Evolutionary conservation across 2,888 invertebrate genomes (phyloP).

Genomic region (Scrobipalpa atriplicella): DNA sequence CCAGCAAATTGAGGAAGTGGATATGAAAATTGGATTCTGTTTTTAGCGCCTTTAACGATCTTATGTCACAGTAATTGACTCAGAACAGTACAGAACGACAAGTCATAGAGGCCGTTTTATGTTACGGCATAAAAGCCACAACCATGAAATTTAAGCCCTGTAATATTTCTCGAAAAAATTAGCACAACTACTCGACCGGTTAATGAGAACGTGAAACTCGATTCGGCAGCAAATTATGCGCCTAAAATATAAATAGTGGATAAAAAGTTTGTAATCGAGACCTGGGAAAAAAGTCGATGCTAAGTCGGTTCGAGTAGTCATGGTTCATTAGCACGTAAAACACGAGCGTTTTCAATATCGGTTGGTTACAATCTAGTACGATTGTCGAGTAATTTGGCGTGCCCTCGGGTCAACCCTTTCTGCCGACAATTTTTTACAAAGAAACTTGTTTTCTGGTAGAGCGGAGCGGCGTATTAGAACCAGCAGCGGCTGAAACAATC

Average conservation of each 20-base stretch:
- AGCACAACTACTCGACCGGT: slow-evolving; percentile 76
- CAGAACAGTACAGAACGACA: slow-evolving; percentile 47
- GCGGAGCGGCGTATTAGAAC: slow-evolving; percentile 59
- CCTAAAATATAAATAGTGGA: slow-evolving; percentile 68
- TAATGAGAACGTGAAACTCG: slow-evolving; percentile 78
- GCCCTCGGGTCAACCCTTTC: slow-evolving; percentile 48
- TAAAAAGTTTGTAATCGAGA: slow-evolving; percentile 67
- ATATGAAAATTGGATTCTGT: slow-evolving; percentile 31
- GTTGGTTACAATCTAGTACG: slow-evolving; percentile 47
- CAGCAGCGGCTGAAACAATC: slow-evolving; percentile 70
- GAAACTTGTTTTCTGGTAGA: slow-evolving; percentile 64
- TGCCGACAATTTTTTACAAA: slow-evolving; percentile 48
- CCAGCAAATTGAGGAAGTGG: slow-evolving; percentile 13
- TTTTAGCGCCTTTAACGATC: slow-evolving; percentile 51
- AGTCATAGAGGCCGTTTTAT: slow-evolving; percentile 60
- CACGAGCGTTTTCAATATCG: slow-evolving; percentile 66
- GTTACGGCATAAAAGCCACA: slow-evolving; percentile 65
- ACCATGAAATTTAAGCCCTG: slow-evolving; percentile 70
- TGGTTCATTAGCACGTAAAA: slow-evolving; percentile 75
- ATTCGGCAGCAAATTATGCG: slow-evolving; percentile 69
- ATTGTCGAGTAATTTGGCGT: slow-evolving; percentile 45
- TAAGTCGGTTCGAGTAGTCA: slow-evolving; percentile 64
- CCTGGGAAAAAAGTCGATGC: slow-evolving; percentile 62
- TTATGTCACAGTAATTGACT: slow-evolving; percentile 61
- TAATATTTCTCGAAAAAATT: slow-evolving; percentile 74